These are phyloP conservation scores for Salpingus planirostris DNA, from an alignment of 2,888 invertebrate species.

Conservation along the genomic window DNA sequence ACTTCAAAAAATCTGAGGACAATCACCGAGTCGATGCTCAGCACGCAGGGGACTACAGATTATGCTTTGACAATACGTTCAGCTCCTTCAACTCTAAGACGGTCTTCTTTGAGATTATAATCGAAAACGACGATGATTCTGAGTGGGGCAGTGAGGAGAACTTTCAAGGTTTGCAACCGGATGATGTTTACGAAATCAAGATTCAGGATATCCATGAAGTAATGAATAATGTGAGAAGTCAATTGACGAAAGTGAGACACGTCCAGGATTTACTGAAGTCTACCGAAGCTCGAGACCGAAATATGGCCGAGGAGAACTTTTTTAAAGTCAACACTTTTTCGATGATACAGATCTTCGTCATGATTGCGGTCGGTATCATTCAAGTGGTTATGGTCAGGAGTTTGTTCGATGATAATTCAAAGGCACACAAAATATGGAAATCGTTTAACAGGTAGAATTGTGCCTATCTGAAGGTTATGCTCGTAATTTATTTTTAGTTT, in stretches of 20 bases:
- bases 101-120: slow-evolving; percentile 70
- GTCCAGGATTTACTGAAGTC: slow-evolving; percentile 64
- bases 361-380: slow-evolving; percentile 63
- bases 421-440: slow-evolving; percentile 32
- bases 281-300: slow-evolving; percentile 72
- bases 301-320: slow-evolving; percentile 71
- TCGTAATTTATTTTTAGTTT: no score
- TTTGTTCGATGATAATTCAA: slow-evolving; percentile 56
- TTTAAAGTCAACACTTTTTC: slow-evolving; percentile 76
- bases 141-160: slow-evolving; percentile 46
- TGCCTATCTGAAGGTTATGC: no score
- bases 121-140: slow-evolving; percentile 49
- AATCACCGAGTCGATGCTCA: slow-evolving; percentile 53
- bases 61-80: slow-evolving; percentile 83
- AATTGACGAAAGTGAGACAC: slow-evolving; percentile 53
- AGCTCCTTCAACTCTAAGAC: slow-evolving; percentile 76
- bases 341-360: slow-evolving; percentile 59
- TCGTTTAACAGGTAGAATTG: no score
- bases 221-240: slow-evolving; percentile 52
- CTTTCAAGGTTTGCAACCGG: slow-evolving; percentile 41
- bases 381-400: slow-evolving; percentile 72
- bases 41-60: slow-evolving; percentile 63
- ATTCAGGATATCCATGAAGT: slow-evolving; percentile 58
- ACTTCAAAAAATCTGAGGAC: slow-evolving; percentile 65
- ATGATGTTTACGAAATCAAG: slow-evolving; percentile 50